Conservation (phyloP, 2,113 vertebrate genomes). For the Myotis yumanensis region DNA sequence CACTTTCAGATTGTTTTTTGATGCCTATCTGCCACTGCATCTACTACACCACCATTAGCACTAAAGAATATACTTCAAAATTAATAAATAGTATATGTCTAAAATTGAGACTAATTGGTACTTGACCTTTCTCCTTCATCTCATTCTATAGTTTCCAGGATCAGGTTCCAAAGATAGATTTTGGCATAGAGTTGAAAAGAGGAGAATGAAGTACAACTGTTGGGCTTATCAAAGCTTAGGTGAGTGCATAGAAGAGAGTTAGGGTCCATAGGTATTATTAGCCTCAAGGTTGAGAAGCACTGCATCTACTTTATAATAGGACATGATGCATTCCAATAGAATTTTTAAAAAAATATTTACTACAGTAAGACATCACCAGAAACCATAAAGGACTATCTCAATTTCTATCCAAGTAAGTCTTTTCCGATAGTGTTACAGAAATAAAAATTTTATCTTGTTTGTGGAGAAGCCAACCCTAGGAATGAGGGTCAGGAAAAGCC, state of each 20-base stretch:
- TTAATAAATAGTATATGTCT: background rate
- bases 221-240: background rate
- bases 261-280: background rate
- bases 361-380: background rate
- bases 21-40: background rate
- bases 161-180: background rate
- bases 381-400: background rate
- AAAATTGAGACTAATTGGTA: background rate
- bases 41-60: background rate
- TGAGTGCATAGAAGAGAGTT: fast-evolving
- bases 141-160: slow-evolving; percentile 19
- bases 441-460: background rate
- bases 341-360: background rate
- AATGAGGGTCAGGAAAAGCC: background rate
- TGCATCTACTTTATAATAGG: background rate
- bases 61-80: background rate
- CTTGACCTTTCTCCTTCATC: background rate
- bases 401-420: background rate
- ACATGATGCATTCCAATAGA: background rate
- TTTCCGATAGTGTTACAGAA: background rate
- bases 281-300: background rate
- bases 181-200: background rate
- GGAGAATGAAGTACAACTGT: background rate
- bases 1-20: background rate
- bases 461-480: background rate